A percentile compares a stretch with the other conserved stretches of the same genome.
These are phyloP conservation scores for Pammene fasciana DNA, from an alignment of 2,888 invertebrate species.

Conservation along the genomic window DNA sequence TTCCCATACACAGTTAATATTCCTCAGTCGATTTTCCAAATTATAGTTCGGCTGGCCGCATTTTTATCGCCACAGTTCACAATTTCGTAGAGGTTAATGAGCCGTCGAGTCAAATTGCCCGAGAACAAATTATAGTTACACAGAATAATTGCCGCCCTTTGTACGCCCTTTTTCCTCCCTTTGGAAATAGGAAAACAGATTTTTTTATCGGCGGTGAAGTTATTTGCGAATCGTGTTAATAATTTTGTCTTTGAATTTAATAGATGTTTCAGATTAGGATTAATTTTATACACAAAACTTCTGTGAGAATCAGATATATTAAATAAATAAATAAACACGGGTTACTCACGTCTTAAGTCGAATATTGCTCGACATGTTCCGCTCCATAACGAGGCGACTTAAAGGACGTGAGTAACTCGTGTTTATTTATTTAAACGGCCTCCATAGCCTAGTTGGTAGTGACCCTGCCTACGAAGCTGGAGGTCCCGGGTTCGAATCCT, in stretches of 20 bases:
- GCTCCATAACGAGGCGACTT: no score
- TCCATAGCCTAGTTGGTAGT: no score
- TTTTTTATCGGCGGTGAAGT: neutral
- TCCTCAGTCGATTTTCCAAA: constrained; percentile 22
- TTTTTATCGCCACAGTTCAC: constrained; percentile 36
- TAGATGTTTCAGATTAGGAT: no score
- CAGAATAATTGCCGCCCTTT: constrained; percentile 33
- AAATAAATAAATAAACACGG: no score
- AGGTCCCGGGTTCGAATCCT: no score
- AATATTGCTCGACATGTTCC: no score
- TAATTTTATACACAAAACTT: no score
- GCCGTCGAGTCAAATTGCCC: constrained; percentile 31
- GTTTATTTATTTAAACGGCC: no score
- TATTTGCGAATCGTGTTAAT: neutral
- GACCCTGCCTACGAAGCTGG: no score
- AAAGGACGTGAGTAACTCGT: no score
- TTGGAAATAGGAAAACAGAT: constrained; percentile 10
- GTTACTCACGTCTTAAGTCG: no score
- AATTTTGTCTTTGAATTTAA: neutral
- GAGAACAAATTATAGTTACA: constrained; percentile 41
- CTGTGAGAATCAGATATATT: no score
- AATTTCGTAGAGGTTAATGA: constrained; percentile 39
- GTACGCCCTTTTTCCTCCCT: constrained; percentile 19
- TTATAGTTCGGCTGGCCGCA: constrained; percentile 31
- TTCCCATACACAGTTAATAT: neutral